These are phyloP conservation scores for Alligator sinensis DNA, from an alignment of 2,113 vertebrate genomes.

Conservation along the genomic window DNA sequence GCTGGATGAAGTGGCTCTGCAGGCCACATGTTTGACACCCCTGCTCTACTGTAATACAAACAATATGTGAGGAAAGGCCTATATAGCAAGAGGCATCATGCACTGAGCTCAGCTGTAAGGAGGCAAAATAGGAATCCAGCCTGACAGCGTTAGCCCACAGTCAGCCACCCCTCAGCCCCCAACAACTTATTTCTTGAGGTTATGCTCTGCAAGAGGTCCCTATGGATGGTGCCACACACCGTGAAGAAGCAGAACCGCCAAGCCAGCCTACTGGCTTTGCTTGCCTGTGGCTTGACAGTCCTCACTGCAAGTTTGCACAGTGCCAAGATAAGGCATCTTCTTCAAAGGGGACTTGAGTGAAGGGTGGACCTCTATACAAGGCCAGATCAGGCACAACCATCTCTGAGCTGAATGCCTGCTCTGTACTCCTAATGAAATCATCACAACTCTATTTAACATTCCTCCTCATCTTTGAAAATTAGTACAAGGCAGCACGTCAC, in stretches of 20 bases:
- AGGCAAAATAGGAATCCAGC: not conserved
- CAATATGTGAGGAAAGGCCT: not conserved
- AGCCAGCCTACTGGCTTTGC: not conserved
- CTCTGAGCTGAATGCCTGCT: not conserved
- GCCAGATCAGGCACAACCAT: not conserved
- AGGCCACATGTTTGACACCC: too few relatives aligned
- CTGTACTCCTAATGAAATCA: not conserved
- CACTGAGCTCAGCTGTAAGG: fast-evolving
- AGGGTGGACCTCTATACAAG: not conserved
- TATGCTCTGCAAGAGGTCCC: not conserved
- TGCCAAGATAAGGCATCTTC: not conserved
- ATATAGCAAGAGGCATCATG: fast-evolving
- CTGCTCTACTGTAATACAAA: fast-evolving
- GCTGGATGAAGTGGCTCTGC: too few relatives aligned
- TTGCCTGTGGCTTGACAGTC: not conserved
- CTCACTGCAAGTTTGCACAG: constrained; percentile 35
- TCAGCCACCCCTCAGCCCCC: not conserved
- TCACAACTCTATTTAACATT: too few relatives aligned
- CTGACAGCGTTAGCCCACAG: fast-evolving
- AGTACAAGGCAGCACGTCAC: not conserved
- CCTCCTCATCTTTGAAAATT: not conserved
- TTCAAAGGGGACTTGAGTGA: constrained; percentile 16
- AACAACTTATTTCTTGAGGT: not conserved
- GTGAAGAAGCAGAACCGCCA: not conserved
- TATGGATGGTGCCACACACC: not conserved